Percentiles rank a stretch among this genome's conserved stretches.
Evolutionary conservation across 2,113 vertebrate genomes (phyloP).

Genomic region (Neolamprologus longior): DNA sequence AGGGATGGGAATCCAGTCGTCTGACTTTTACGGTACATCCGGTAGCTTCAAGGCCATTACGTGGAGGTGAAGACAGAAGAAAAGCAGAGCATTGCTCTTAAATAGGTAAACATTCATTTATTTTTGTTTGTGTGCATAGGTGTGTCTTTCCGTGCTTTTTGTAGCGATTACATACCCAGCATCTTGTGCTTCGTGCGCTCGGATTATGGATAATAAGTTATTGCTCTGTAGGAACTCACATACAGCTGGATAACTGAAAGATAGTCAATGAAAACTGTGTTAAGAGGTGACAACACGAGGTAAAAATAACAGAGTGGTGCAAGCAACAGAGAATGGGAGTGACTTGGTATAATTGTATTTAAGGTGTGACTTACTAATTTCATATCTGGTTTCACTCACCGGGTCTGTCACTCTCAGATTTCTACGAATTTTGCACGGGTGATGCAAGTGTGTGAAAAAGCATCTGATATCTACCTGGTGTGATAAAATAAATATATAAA

Average conservation of each 20-base stretch:
- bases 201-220: constrained; percentile 98
- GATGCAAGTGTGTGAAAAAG: constrained; percentile 48
- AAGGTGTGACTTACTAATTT: neutral
- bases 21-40: constrained; percentile 82
- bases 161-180: constrained; percentile 81
- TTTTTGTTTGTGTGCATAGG: neutral
- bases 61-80: neutral
- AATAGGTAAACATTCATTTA: neutral
- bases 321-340: neutral
- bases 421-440: neutral
- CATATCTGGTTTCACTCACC: neutral
- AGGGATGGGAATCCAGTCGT: constrained; percentile 80
- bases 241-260: constrained; percentile 92
- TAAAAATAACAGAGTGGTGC: neutral
- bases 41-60: constrained; percentile 58
- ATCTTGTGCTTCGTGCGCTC: constrained; percentile 98
- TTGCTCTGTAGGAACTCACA: constrained; percentile 99
- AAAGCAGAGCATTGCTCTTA: neutral
- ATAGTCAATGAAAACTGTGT: neutral
- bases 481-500: neutral
- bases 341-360: neutral
- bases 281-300: neutral
- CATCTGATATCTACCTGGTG: constrained; percentile 17
- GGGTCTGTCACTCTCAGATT: constrained; percentile 6
- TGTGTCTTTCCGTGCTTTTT: neutral